These are phyloP conservation scores for Choloepus hoffmanni DNA, from an alignment of 2,113 vertebrate genomes.

Conservation along the genomic window DNA sequence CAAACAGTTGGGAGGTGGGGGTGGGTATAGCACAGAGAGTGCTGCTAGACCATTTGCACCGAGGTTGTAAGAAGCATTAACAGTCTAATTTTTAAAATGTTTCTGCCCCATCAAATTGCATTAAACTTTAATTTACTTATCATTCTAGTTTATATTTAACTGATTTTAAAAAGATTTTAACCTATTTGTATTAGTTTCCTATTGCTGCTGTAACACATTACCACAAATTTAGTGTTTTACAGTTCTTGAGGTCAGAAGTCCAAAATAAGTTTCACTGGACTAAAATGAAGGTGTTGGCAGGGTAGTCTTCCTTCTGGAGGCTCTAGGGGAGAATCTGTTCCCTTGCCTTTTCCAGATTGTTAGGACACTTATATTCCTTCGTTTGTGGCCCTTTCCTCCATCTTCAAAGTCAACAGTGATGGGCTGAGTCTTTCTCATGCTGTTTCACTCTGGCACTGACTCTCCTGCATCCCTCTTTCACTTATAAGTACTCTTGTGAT, in stretches of 20 bases:
- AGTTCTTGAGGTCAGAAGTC: conserved; percentile 10
- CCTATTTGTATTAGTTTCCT: not conserved
- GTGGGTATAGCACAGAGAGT: not conserved
- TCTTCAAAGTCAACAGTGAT: not conserved
- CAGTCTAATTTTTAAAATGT: not conserved
- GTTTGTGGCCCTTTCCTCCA: not conserved
- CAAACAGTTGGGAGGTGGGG: not conserved
- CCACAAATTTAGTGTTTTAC: not conserved
- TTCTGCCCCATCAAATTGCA: not conserved
- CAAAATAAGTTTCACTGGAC: not conserved
- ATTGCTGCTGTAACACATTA: not conserved
- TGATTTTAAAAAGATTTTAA: not conserved
- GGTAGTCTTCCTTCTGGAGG: not conserved
- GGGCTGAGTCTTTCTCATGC: not conserved
- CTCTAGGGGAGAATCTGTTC: not conserved
- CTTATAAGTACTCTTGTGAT: not conserved
- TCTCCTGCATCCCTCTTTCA: not conserved
- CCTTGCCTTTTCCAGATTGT: conserved; percentile 9
- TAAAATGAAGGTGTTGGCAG: not conserved
- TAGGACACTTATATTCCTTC: not conserved
- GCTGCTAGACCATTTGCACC: not conserved
- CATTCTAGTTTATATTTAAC: conserved; percentile 17
- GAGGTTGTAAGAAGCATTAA: not conserved
- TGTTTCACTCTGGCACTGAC: not conserved
- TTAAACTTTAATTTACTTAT: conserved; percentile 10